phyloP scores from a whole-genome alignment of 2,113 vertebrate genomes.

The Neolamprologus tretocephalus region DNA sequence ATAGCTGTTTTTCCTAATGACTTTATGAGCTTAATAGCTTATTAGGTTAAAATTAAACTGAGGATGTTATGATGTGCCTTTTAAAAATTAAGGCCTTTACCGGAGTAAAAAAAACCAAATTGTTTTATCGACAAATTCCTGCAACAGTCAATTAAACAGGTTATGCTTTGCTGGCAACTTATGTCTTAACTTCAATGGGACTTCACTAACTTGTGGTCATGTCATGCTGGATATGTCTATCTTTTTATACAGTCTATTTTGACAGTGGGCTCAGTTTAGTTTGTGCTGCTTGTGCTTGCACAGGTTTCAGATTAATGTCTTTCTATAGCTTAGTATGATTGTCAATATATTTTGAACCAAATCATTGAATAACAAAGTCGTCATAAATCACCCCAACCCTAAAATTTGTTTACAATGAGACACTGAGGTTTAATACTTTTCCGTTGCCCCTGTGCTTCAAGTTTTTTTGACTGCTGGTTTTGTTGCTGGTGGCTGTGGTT shows the following conservation, averaged over 20 bases:
- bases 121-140: neutral
- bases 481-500: neutral
- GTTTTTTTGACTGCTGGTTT: neutral
- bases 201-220: neutral
- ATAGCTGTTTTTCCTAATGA: neutral
- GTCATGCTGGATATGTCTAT: neutral
- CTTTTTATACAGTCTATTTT: neutral
- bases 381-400: neutral
- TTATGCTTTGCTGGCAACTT: neutral
- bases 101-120: rapidly evolving
- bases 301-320: neutral
- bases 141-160: neutral
- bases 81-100: neutral
- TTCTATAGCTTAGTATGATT: neutral
- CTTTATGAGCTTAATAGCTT: neutral
- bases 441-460: neutral
- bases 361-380: neutral
- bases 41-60: neutral
- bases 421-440: neutral
- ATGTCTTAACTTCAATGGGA: neutral
- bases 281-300: neutral
- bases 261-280: neutral
- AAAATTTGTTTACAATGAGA: neutral
- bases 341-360: neutral
- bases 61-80: neutral